Conservation (phyloP, 2,888 invertebrate genomes). For the Parthenolecanium corni region DNA sequence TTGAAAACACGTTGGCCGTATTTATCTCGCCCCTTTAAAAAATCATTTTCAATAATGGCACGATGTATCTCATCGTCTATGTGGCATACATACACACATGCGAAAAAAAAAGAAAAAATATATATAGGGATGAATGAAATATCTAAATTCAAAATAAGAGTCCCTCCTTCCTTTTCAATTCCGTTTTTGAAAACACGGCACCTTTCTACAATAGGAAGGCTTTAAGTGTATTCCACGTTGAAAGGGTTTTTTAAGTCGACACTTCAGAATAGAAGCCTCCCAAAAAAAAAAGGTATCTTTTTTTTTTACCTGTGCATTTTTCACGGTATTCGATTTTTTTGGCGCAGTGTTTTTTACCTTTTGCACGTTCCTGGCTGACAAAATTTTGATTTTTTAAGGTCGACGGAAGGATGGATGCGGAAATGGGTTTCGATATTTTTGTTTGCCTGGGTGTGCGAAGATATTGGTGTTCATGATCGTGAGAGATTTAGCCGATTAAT, state of each 20-base stretch:
- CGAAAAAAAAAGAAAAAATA: not conserved
- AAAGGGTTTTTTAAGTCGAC: slow-evolving; percentile 19
- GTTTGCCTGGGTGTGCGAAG: too few species aligned
- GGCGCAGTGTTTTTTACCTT: too few species aligned
- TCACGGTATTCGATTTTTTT: too few species aligned
- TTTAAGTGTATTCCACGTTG: slow-evolving; percentile 13
- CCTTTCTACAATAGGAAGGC: slow-evolving; percentile 16
- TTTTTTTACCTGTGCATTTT: not conserved
- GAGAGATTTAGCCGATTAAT: too few species aligned
- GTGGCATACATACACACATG: too few species aligned
- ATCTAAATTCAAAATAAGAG: slow-evolving; percentile 23
- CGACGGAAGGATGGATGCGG: too few species aligned
- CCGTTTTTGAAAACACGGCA: slow-evolving; percentile 16
- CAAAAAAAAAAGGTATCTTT: slow-evolving; percentile 1
- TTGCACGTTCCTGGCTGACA: too few species aligned
- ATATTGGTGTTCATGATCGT: too few species aligned
- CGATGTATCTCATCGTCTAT: slow-evolving; percentile 9
- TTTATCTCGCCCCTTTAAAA: slow-evolving; percentile 26
- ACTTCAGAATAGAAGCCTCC: slow-evolving; percentile 7
- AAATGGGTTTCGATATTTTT: too few species aligned
- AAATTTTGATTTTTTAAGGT: too few species aligned
- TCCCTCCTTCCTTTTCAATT: not conserved
- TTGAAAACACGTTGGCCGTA: slow-evolving; percentile 17
- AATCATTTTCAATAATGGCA: slow-evolving; percentile 25
- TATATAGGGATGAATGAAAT: slow-evolving; percentile 22